phyloP scores from a whole-genome alignment of 2,888 invertebrate genomes.

The Timandra comae region DNA sequence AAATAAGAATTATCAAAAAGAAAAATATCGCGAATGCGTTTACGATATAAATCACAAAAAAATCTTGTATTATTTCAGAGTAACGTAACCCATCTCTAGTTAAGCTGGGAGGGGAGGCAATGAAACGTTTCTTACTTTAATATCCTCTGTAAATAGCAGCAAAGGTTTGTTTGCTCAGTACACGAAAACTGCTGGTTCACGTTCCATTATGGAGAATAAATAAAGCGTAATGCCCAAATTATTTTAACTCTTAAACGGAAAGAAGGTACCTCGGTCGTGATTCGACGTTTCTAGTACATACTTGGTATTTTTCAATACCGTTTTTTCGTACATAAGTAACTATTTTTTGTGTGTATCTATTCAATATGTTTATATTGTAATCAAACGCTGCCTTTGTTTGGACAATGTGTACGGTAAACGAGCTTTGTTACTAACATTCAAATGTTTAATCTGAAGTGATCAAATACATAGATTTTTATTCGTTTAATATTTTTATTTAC shows the following conservation, averaged over 20 bases:
- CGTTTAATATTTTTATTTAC: too few relatives aligned
- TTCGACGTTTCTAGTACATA: conserved; percentile 36
- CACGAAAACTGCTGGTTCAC: conserved; percentile 46
- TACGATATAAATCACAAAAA: conserved; percentile 1
- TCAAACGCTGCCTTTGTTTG: conserved; percentile 7
- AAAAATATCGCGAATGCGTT: not conserved
- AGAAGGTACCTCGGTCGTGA: conserved; percentile 48
- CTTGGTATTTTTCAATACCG: conserved; percentile 42
- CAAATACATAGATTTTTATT: conserved; percentile 6
- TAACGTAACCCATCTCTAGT: conserved; percentile 13
- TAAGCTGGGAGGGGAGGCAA: conserved; percentile 15
- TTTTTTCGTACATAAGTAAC: conserved; percentile 36
- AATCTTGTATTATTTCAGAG: conserved; percentile 14
- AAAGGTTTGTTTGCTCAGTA: conserved; percentile 30
- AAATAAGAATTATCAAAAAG: not conserved
- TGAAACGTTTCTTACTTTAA: conserved; percentile 20
- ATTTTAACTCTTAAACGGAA: conserved; percentile 62
- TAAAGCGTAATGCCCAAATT: conserved; percentile 62
- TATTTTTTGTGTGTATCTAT: conserved; percentile 10
- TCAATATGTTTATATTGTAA: conserved; percentile 1
- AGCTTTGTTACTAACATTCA: conserved; percentile 8
- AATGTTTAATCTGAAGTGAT: conserved; percentile 11
- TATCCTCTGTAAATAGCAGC: conserved; percentile 28
- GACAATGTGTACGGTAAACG: conserved; percentile 9
- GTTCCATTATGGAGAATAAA: conserved; percentile 63